Evolutionary conservation across 2,888 invertebrate genomes (phyloP).

Genomic region (Rotaria macrura): DNA sequence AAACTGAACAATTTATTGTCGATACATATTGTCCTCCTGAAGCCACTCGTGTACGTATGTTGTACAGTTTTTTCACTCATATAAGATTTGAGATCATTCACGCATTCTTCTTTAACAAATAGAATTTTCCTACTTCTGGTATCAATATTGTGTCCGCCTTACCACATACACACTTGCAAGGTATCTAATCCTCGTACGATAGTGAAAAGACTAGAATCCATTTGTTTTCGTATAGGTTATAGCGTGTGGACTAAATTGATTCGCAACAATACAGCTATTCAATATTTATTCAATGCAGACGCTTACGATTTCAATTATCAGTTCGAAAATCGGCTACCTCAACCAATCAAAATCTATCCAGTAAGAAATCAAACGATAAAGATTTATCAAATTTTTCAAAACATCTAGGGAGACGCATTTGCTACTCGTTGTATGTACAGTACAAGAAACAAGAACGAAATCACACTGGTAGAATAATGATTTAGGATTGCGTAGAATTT

Average conservation of each 20-base stretch:
- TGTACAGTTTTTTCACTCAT: too few relatives aligned
- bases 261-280: not conserved
- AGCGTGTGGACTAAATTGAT: not conserved
- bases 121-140: not conserved
- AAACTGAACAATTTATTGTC: slow-evolving; percentile 9
- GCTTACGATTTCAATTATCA: not conserved
- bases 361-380: not conserved
- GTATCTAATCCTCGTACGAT: not conserved
- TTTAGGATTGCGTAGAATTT: not conserved
- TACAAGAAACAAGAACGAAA: not conserved
- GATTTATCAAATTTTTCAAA: not conserved
- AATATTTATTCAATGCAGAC: not conserved
- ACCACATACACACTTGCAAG: not conserved
- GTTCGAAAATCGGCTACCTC: not conserved
- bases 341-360: not conserved
- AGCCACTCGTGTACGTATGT: not conserved
- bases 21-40: slow-evolving; percentile 22
- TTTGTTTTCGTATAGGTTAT: not conserved
- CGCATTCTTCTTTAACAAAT: not conserved
- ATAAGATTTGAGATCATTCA: too few relatives aligned
- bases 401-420: slow-evolving; percentile 24
- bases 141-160: not conserved
- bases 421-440: slow-evolving; percentile 22
- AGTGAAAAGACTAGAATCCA: not conserved
- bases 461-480: not conserved